These are phyloP conservation scores for Andrena bicolor DNA, from an alignment of 2,888 invertebrate genomes.

Conservation along the genomic window DNA sequence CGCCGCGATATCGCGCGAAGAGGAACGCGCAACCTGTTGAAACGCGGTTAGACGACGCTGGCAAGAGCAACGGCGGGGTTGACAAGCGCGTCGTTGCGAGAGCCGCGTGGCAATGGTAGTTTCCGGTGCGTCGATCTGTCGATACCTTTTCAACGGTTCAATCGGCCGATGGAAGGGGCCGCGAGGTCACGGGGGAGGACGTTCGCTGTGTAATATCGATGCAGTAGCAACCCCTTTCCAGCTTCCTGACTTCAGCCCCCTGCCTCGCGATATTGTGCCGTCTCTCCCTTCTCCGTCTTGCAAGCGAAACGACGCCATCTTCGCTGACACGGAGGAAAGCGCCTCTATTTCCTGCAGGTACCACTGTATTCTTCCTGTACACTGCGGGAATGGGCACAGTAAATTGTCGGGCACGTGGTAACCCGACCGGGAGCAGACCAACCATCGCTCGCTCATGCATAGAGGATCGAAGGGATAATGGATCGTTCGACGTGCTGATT, in stretches of 20 bases:
- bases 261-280: slow-evolving; percentile 45
- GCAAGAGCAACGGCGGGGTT: slow-evolving; percentile 67
- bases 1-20: slow-evolving; percentile 69
- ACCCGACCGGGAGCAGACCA: background rate
- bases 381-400: background rate
- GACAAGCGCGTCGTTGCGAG: slow-evolving; percentile 65
- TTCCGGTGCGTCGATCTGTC: slow-evolving; percentile 78
- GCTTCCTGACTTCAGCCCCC: slow-evolving; percentile 57
- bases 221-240: slow-evolving; percentile 60
- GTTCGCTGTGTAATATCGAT: slow-evolving; percentile 57
- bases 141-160: slow-evolving; percentile 73
- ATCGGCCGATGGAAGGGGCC: slow-evolving; percentile 50
- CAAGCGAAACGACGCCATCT: slow-evolving; percentile 54
- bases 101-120: slow-evolving; percentile 63
- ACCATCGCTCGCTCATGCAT: slow-evolving; percentile 20
- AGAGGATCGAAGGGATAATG: slow-evolving; percentile 25
- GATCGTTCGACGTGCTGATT: slow-evolving; percentile 23
- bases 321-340: slow-evolving; percentile 49
- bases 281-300: slow-evolving; percentile 43
- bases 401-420: slow-evolving; percentile 44
- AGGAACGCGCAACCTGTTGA: slow-evolving; percentile 83
- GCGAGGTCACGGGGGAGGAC: slow-evolving; percentile 28
- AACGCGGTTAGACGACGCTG: slow-evolving; percentile 63
- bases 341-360: slow-evolving; percentile 57
- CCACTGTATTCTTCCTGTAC: slow-evolving; percentile 36